phyloP scores from a whole-genome alignment of 2,888 invertebrate genomes.

The Cheilosia grossa region DNA sequence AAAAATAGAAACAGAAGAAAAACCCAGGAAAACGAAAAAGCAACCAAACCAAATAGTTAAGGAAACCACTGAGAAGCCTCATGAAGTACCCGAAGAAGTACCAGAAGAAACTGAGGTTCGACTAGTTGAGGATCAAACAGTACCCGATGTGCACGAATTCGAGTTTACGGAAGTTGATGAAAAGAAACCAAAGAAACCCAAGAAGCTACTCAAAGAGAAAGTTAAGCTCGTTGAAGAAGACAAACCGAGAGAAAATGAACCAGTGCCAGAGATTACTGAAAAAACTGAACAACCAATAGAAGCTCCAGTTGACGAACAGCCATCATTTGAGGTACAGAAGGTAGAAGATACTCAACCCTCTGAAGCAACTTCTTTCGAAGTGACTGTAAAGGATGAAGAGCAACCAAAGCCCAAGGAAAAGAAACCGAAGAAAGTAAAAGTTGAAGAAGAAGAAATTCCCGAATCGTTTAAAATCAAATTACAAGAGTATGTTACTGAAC shows the following conservation, averaged over 20 bases:
- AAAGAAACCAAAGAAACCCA: constrained; percentile 65
- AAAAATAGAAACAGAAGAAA: constrained; percentile 78
- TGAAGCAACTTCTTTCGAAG: constrained; percentile 37
- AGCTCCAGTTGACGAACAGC: constrained; percentile 54
- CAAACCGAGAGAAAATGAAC: constrained; percentile 83
- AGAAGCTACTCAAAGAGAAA: constrained; percentile 59
- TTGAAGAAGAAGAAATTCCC: constrained; percentile 74
- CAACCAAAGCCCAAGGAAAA: constrained; percentile 58
- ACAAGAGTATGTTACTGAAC: constrained; percentile 76
- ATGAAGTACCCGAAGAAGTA: constrained; percentile 54
- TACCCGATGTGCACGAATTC: constrained; percentile 51
- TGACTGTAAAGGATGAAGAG: constrained; percentile 58
- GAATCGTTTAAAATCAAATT: constrained; percentile 77
- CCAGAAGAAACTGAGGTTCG: constrained; percentile 36
- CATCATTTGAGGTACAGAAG: constrained; percentile 45
- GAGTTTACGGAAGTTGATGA: constrained; percentile 58
- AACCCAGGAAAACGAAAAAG: constrained; percentile 76
- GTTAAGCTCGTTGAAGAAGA: constrained; percentile 56
- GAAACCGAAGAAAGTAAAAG: constrained; percentile 56
- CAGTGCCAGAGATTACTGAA: constrained; percentile 75
- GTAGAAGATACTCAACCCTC: constrained; percentile 35
- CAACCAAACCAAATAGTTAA: constrained; percentile 77
- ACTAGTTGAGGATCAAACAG: constrained; percentile 77
- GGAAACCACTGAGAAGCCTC: constrained; percentile 76
- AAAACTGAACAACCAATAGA: constrained; percentile 72